phyloP scores from a whole-genome alignment of 2,113 vertebrate genomes.

The Procavia capensis region DNA sequence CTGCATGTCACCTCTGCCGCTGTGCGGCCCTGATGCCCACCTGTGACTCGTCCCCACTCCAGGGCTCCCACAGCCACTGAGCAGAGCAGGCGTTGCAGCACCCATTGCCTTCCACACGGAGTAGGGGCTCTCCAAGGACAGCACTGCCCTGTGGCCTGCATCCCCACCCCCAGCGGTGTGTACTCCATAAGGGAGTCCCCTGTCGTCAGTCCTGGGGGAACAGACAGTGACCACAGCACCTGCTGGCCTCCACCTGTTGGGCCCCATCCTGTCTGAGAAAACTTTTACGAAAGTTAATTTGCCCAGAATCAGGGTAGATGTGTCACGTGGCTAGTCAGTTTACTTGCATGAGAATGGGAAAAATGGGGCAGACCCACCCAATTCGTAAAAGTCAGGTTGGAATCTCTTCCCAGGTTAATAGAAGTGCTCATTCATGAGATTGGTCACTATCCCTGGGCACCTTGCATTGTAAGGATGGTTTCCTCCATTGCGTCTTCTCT shows the following conservation, averaged over 20 bases:
- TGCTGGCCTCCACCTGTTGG: rapidly evolving
- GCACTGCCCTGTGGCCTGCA: not conserved
- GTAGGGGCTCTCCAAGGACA: not conserved
- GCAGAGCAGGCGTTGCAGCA: not conserved
- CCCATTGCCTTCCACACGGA: not conserved
- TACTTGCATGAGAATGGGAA: not conserved
- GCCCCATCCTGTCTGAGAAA: not conserved
- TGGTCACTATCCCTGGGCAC: not conserved
- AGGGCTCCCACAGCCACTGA: not conserved
- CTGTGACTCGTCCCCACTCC: not conserved
- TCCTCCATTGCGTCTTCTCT: not conserved
- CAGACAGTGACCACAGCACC: not conserved
- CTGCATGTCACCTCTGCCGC: not conserved
- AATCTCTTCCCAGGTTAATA: not conserved
- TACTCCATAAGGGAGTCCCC: rapidly evolving
- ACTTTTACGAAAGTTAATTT: not conserved
- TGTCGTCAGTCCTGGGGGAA: not conserved
- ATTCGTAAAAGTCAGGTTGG: not conserved
- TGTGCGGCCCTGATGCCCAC: too few relatives aligned
- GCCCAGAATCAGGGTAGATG: not conserved
- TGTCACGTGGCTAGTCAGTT: not conserved
- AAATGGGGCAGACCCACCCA: not conserved
- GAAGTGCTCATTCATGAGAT: too few relatives aligned
- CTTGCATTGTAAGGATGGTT: not conserved
- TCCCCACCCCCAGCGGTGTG: too few relatives aligned